Conservation (phyloP, 53 echinoderm and acorn worm genomes). For the Mesocentrotus franciscanus region DNA sequence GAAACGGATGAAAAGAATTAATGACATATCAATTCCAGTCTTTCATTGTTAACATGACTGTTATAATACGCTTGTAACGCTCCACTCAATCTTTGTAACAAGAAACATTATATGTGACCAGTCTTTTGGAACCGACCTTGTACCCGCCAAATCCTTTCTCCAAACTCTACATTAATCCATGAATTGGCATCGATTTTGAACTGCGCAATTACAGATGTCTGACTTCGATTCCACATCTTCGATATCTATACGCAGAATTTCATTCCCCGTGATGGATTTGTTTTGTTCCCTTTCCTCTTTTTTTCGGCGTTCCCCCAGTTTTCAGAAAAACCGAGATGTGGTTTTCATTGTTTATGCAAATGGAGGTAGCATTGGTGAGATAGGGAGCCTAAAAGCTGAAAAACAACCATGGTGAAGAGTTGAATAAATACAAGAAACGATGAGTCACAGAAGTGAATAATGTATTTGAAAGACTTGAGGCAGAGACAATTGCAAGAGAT, state of each 20-base stretch:
- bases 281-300: not conserved
- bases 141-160: not conserved
- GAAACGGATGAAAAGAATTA: not conserved
- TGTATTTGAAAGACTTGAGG: not conserved
- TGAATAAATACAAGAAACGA: not conserved
- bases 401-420: not conserved
- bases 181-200: slow-evolving; percentile 21
- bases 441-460: not conserved
- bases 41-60: not conserved
- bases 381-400: not conserved
- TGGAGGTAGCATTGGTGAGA: not conserved
- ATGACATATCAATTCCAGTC: not conserved
- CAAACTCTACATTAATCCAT: slow-evolving; percentile 4
- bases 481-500: not conserved
- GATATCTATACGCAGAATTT: not conserved
- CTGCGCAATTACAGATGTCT: not conserved
- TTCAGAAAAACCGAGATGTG: slow-evolving; percentile 19
- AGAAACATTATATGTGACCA: not conserved
- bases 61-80: not conserved
- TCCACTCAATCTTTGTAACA: not conserved
- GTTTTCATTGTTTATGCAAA: slow-evolving; percentile 1
- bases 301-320: not conserved
- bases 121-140: not conserved
- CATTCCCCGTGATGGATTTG: not conserved
- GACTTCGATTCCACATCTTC: not conserved